Evolutionary conservation across 2,888 invertebrate genomes (phyloP).

Genomic region (Napeogenes sylphis): DNA sequence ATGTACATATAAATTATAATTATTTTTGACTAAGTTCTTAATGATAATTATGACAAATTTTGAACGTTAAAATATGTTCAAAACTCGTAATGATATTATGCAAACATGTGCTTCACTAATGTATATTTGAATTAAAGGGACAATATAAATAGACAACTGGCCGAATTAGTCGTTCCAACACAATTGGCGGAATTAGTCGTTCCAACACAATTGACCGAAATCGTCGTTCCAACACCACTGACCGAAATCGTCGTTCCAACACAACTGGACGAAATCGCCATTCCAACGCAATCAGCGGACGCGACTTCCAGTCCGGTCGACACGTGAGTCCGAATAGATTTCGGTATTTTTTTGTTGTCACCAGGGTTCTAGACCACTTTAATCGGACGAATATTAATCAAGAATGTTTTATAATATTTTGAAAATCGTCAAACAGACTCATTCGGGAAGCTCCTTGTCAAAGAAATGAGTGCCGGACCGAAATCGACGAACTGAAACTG

Average conservation of each 20-base stretch:
- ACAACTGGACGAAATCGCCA: conserved; percentile 33
- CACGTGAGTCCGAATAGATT: conserved; percentile 35
- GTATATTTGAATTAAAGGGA: conserved; percentile 27
- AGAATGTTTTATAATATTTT: conserved; percentile 8
- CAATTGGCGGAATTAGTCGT: conserved; percentile 29
- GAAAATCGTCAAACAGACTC: conserved; percentile 25
- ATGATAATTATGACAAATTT: too few species aligned
- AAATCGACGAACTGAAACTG: conserved; percentile 54
- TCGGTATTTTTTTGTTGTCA: too few species aligned
- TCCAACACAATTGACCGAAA: too few species aligned
- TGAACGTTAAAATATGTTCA: too few species aligned
- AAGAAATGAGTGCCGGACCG: conserved; percentile 54
- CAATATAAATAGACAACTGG: conserved; percentile 28
- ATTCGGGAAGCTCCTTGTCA: conserved; percentile 40
- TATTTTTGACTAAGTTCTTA: too few species aligned
- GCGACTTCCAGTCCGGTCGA: conserved; percentile 35
- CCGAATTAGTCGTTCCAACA: conserved; percentile 27
- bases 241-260: conserved; percentile 5
- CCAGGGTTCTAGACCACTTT: too few species aligned
- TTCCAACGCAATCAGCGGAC: conserved; percentile 33
- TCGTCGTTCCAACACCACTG: too few species aligned
- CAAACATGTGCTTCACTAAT: not conserved
- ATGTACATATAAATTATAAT: too few species aligned
- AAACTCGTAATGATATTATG: not conserved
- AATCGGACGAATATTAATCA: not conserved